Conservation (phyloP, 2,888 invertebrate genomes). For the Busseola fusca region DNA sequence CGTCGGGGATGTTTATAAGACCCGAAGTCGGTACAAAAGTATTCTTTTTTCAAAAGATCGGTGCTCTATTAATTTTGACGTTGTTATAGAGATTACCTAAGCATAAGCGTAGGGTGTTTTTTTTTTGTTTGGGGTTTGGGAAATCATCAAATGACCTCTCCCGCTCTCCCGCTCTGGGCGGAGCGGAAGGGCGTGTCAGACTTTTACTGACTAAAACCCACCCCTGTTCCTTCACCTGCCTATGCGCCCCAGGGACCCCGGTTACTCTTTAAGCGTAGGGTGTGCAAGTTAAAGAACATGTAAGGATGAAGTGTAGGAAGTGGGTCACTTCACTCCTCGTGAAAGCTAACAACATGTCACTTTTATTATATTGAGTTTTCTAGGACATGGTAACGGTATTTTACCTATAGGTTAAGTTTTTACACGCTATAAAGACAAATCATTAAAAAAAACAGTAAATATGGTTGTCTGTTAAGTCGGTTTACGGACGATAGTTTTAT, state of each 20-base stretch:
- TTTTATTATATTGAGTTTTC: constrained; percentile 12
- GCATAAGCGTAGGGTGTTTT: constrained; percentile 11
- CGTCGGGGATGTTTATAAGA: constrained; percentile 29
- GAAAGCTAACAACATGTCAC: constrained; percentile 9
- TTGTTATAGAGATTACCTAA: constrained; percentile 13
- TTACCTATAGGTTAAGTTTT: neutral
- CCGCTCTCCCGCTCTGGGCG: too few relatives aligned
- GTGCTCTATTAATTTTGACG: constrained; percentile 11
- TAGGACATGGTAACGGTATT: neutral
- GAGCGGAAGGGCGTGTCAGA: too few relatives aligned
- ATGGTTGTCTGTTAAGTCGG: too few relatives aligned
- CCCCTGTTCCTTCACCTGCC: too few relatives aligned
- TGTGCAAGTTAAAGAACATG: too few relatives aligned
- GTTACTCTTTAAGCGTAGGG: constrained; percentile 10
- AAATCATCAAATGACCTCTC: too few relatives aligned
- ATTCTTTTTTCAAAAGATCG: neutral
- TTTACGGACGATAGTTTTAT: too few relatives aligned
- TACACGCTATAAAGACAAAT: neutral
- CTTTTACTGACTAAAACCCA: too few relatives aligned
- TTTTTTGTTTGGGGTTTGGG: too few relatives aligned
- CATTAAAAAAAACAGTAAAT: neutral
- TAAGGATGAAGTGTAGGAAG: constrained; percentile 5
- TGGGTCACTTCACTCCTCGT: constrained; percentile 29
- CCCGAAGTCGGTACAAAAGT: constrained; percentile 7
- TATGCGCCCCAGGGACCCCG: too few relatives aligned